Evolutionary conservation across 1,140 invertebrate genomes (phyloP), one percentile per base, ranked within the genome.

Genomic region (Geopemphigus sp.): DNA sequence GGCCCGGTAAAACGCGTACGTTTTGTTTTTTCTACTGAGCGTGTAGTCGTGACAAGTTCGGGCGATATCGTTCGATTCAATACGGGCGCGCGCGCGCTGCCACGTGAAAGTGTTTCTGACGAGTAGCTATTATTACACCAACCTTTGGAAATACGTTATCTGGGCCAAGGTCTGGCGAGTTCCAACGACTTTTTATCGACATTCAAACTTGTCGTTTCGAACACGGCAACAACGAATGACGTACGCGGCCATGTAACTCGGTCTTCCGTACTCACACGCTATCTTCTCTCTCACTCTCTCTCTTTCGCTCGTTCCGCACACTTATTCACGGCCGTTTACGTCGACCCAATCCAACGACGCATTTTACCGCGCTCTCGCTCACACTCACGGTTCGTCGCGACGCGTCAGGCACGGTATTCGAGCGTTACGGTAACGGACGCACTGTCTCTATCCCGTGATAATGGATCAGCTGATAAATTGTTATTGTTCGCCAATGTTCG

Each of bases 381-480:
- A n/a, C n/a, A n/a, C n/a, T n/a, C n/a, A n/a, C n/a, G n/a, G n/a
- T n/a, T n/a, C n/a, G n/a, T 22, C 0, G 14, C n/a, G 1, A 11
- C 1, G 12, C 24, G 10, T 24, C 11, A 5, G 22, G 6, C 6
- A 12, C 17, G 5, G 19, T 29, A 57, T 57, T 57, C 19, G 4
- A 6, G 12, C n/a, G n/a, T n/a, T n/a, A n/a, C n/a, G n/a, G n/a
- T n/a, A n/a, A n/a, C n/a, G n/a, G n/a, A n/a, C n/a, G n/a, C n/a
- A n/a, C n/a, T n/a, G n/a, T n/a, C n/a, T 26, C 17, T 11, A 8
- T 22, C 12, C 22, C 2, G 26, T 78, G 74, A 78, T 78, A 78
- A 78, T 39, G 1, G 45, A 8, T 19, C 74, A 78, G 74, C 74
- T 78, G 74, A 78, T 78, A 63, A 78, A 78, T 78, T 78, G 74